Base-by-base conservation (phyloP, 1,140 invertebrate species). In the Armadillidium nasatum region DNA sequence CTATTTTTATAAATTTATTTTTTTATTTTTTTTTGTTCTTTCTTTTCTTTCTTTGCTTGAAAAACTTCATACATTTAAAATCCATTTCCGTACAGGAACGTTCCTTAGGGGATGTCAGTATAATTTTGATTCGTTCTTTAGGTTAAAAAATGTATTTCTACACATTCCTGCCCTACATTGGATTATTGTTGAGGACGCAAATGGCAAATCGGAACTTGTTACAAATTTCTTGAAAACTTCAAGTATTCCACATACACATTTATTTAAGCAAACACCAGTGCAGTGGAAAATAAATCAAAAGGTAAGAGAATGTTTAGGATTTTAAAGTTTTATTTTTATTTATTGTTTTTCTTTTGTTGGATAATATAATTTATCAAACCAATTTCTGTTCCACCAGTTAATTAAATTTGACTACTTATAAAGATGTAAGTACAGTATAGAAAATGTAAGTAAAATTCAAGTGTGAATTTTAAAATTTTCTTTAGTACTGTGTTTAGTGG, bases 151-250 rank as follows among this genome's bases (percentile, higher is more conserved):
- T 83, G 94, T 96, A 0, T 89, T 99, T 75, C 88, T 92, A 81
- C 88, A 94, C 76, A 89, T 97, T 44, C 91, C 92, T 73, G 94
- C 95, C 83, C 88, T 98, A 74, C 95, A 98, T 84, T 99, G 97
- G 97, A 94, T 99, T 80, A 85, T 99, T 50, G 88, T 99, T 10
- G 97, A 99, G 86, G 97, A 99, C 85, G 87, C 93, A 0, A 85
- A 88, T 4, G 85, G 84, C 13, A 95, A 92, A 83, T 94, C 91
- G 0, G 82, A 88, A 44, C 85, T 97, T 71, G 94, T 99, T 0
- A 88, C 86, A 1, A 91, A 92, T 77, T 87, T 99, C n/a, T 83
- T 99, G 11, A 85, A 87, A 66, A 88, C 91, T 44, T 90, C 91
- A 15, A 87, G 87, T 15, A 83, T 96, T 0, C 84, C 87, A 71